Conservation (phyloP, 2,797 vertebrate species). For the Psittacula derbiana region DNA sequence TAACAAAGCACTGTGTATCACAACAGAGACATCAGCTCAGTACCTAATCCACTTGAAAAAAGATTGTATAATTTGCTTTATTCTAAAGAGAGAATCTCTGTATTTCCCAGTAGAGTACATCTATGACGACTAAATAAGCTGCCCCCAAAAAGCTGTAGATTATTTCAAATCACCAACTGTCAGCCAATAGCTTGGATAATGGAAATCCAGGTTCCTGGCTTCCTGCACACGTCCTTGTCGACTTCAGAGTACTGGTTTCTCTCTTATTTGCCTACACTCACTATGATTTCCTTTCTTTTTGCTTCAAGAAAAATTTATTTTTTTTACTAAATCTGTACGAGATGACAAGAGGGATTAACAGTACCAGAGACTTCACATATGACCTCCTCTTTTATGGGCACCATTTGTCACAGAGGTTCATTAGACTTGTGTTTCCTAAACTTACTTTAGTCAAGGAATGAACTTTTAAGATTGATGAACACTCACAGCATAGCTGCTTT, state of each 20-base stretch:
- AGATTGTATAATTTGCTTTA: background rate
- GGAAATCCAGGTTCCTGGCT: background rate
- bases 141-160: background rate
- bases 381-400: background rate
- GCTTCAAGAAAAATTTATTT: background rate
- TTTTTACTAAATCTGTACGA: background rate
- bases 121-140: background rate
- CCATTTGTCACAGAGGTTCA: background rate
- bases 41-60: background rate
- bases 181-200: background rate
- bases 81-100: background rate
- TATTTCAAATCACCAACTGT: background rate
- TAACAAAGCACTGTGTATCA: background rate
- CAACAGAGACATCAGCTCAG: background rate
- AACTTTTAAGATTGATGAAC: slow-evolving; percentile 51
- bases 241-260: background rate
- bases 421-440: slow-evolving; percentile 28
- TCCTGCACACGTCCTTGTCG: background rate
- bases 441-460: background rate
- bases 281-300: background rate
- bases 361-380: background rate
- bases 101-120: background rate
- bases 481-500: slow-evolving; percentile 29
- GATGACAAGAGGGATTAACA: slow-evolving; percentile 19
- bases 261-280: background rate